Evolutionary conservation across 2,797 vertebrate genomes (phyloP), one percentile per base, ranked within the genome.

Genomic region (Xyrichtys novacula): DNA sequence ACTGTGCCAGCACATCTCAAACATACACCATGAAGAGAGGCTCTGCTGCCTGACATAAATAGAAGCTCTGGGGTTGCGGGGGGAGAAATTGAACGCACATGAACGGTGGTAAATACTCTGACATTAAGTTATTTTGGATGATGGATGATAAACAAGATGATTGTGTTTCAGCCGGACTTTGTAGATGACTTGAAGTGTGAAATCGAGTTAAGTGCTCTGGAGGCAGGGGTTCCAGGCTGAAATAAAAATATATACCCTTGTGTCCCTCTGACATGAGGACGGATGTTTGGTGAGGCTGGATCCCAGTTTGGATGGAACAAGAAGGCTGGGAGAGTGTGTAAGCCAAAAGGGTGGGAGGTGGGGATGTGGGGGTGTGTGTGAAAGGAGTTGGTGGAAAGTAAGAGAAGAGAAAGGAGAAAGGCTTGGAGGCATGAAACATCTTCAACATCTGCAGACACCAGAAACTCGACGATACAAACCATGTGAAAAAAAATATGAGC

Each of bases 191-290:
- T 83, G 76, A 90, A 92, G 93, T 94, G 93, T 94, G 92, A 94
- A 94, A 94, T 94, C 60, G 66, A 92, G 90, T 94, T 94, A 94
- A 92, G 88, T 90, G 89, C 68, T 86, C 77, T 68, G 87, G 89
- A 94, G 89, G 92, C 83, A 76, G 75, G 65, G 85, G 84, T 88
- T 91, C 84, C 87, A 86, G 83, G 74, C 84, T 74, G 63, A 77
- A 89, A 81, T 78, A 85, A 85, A 89, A 87, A 88, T 67, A 88
- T 65, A 72, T 71, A 76, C 58, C 70, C 73, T 56, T 9, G 26
- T 87, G 88, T 90, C 71, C 89, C 83, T 89, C 90, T 53, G 93
- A 92, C 93, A 86, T 70, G 78, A 92, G 89, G 89, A 87, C 73
- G 66, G 76, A 83, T 89, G 83, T 88, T 81, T 84, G 71, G 74